Evolutionary conservation across 2,888 invertebrate species (phyloP).

Genomic region (Trissoscelio sp.): DNA sequence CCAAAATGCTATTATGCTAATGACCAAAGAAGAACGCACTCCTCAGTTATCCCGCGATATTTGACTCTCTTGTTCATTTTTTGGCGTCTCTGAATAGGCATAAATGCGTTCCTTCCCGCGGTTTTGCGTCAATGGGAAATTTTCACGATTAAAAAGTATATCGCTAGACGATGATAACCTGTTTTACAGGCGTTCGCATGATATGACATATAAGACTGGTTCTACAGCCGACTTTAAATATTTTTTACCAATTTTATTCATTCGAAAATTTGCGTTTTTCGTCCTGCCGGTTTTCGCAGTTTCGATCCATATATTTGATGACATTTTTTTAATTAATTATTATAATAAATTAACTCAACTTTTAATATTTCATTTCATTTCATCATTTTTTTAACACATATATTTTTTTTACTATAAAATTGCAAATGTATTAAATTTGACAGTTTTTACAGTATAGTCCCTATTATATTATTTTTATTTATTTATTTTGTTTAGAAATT

Average conservation of each 20-base stretch:
- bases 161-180: constrained; percentile 55
- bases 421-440: too few species aligned
- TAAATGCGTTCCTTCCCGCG: constrained; percentile 35
- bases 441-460: too few species aligned
- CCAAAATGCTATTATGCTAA: constrained; percentile 39
- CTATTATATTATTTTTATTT: too few species aligned
- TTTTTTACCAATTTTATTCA: constrained; percentile 10
- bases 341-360: too few species aligned
- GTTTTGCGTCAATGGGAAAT: constrained; percentile 56
- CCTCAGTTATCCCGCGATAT: constrained; percentile 11
- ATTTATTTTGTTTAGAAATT: too few species aligned
- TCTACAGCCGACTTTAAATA: not conserved
- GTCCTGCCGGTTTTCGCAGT: not conserved
- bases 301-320: too few species aligned
- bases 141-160: constrained; percentile 50
- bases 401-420: too few species aligned
- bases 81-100: constrained; percentile 8
- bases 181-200: constrained; percentile 26
- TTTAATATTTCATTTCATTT: too few species aligned
- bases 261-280: not conserved
- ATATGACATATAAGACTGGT: constrained; percentile 33
- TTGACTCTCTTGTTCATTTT: constrained; percentile 6
- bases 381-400: too few species aligned
- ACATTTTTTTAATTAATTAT: too few species aligned
- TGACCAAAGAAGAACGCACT: not conserved